These are phyloP conservation scores for Pseudochirops corinnae DNA, from an alignment of 2,797 vertebrate species.

Conservation along the genomic window DNA sequence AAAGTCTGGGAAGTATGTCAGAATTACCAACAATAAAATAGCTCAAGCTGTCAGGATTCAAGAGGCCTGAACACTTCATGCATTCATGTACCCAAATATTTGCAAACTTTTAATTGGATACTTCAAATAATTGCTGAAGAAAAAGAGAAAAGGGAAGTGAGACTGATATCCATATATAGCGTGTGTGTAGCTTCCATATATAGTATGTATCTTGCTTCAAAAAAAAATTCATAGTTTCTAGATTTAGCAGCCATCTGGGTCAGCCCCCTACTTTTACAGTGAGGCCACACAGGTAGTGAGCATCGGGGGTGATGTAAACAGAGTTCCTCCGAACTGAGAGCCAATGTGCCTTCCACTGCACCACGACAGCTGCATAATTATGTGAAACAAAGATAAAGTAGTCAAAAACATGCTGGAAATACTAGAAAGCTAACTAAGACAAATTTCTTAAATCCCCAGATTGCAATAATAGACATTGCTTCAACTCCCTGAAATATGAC, in stretches of 20 bases:
- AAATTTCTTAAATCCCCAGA: neutral
- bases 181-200: too few relatives aligned
- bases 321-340: neutral
- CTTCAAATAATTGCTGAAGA: constrained; percentile 3
- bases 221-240: neutral
- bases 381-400: neutral
- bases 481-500: neutral
- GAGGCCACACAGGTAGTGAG: neutral
- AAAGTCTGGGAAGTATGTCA: neutral
- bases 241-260: neutral
- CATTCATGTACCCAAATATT: constrained; percentile 29
- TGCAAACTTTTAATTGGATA: constrained; percentile 20
- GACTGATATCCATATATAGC: neutral
- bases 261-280: neutral
- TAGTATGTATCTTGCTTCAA: neutral
- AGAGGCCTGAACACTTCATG: neutral
- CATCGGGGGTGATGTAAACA: neutral
- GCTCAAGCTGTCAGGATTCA: neutral
- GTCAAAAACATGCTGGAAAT: neutral
- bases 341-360: neutral
- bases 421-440: neutral
- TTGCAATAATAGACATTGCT: neutral
- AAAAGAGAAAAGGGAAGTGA: neutral
- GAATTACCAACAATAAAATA: neutral
- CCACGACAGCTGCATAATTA: neutral